Evolutionary conservation across 1,140 invertebrate species (phyloP).

Genomic region (Nixonia krombeini): DNA sequence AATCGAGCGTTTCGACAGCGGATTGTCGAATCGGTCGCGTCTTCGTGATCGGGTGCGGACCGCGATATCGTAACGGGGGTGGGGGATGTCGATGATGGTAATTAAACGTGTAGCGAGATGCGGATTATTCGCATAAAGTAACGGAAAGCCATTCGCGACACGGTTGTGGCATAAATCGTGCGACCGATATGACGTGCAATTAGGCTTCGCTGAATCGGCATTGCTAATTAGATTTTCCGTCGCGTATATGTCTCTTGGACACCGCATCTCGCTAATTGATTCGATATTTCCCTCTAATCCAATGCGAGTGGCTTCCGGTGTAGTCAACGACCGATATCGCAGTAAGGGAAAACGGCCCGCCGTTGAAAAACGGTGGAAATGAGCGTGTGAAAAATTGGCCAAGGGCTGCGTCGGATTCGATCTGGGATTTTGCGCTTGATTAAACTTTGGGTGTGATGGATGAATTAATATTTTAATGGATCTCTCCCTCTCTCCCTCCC

Average conservation of each 20-base stretch:
- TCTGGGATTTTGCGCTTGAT: slow-evolving; percentile 17
- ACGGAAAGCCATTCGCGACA: slow-evolving; percentile 30
- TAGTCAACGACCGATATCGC: slow-evolving; percentile 30
- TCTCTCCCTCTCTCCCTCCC: too few relatives aligned
- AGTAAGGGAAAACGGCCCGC: slow-evolving; percentile 15
- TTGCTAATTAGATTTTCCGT: slow-evolving; percentile 39
- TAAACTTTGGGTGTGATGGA: slow-evolving; percentile 22
- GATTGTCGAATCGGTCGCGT: background rate
- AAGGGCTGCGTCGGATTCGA: slow-evolving; percentile 24
- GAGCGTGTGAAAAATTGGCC: slow-evolving; percentile 36
- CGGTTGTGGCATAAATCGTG: slow-evolving; percentile 31
- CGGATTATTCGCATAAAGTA: slow-evolving; percentile 21
- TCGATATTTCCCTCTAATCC: slow-evolving; percentile 36
- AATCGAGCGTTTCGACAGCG: background rate
- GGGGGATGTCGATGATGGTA: too few relatives aligned
- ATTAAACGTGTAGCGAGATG: slow-evolving; percentile 12
- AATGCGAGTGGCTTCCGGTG: slow-evolving; percentile 23
- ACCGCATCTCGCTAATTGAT: slow-evolving; percentile 45
- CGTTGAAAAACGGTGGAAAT: slow-evolving; percentile 35
- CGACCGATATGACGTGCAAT: slow-evolving; percentile 40
- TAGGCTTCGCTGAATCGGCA: slow-evolving; percentile 40
- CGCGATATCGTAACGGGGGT: too few relatives aligned
- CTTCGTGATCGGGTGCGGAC: slow-evolving; percentile 11
- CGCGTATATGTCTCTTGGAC: slow-evolving; percentile 12
- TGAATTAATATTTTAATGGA: slow-evolving; percentile 32